phyloP scores from a whole-genome alignment of 2,113 vertebrate species.

The Pavo muticus region DNA sequence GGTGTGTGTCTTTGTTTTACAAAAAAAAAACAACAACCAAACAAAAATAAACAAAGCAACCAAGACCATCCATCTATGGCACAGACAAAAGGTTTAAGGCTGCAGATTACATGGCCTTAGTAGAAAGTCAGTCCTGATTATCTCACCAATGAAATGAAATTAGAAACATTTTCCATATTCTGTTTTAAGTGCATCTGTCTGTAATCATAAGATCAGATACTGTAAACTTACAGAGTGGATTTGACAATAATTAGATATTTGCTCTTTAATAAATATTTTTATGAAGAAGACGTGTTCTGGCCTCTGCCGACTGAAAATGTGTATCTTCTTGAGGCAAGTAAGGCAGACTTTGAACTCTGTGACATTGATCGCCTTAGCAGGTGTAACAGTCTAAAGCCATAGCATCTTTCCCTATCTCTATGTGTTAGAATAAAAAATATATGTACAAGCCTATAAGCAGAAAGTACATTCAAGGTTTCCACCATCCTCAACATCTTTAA shows the following conservation, averaged over 20 bases:
- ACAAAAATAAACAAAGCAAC: not conserved
- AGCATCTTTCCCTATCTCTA: not conserved
- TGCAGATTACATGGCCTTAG: not conserved
- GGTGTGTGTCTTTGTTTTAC: not conserved
- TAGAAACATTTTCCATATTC: conserved; percentile 37
- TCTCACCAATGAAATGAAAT: conserved; percentile 40
- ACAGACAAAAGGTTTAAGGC: not conserved
- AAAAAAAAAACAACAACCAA: not conserved
- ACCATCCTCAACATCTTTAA: not conserved
- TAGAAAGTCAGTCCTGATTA: conserved; percentile 16
- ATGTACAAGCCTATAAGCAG: not conserved
- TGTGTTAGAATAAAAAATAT: not conserved
- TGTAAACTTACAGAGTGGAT: conserved; percentile 16
- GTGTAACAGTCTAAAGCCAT: not conserved
- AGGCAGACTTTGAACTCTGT: not conserved
- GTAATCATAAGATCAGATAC: conserved; percentile 24
- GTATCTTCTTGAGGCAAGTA: not conserved
- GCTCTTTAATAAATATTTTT: conserved; percentile 4
- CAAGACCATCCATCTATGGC: not conserved
- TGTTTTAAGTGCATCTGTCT: conserved; percentile 46
- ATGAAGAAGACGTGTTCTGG: not conserved
- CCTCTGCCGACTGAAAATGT: not conserved
- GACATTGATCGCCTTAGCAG: not conserved
- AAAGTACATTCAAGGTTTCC: not conserved
- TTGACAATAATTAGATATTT: conserved; percentile 58